Conservation (phyloP, 2,113 vertebrate genomes). For the Serilophus lunatus region DNA sequence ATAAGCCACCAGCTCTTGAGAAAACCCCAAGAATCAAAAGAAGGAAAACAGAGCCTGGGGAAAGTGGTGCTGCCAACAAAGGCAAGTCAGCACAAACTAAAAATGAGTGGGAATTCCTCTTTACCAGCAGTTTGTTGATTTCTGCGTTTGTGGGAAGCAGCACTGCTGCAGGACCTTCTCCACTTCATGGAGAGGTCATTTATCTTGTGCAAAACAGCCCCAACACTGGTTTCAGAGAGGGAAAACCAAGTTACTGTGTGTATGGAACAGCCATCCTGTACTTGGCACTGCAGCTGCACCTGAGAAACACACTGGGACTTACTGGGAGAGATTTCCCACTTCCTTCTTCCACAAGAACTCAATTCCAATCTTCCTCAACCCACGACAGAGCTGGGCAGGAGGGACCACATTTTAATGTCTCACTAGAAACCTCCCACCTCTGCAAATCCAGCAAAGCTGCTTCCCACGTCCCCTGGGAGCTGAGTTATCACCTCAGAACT, state of each 20-base stretch:
- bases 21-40: slow-evolving; percentile 6
- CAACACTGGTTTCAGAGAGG: neutral
- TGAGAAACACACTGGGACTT: neutral
- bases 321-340: neutral
- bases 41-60: neutral
- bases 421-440: neutral
- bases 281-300: neutral
- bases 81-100: neutral
- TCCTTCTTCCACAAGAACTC: neutral
- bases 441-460: slow-evolving; percentile 36
- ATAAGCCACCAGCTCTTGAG: neutral
- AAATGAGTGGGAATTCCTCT: slow-evolving; percentile 5
- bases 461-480: neutral
- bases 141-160: neutral
- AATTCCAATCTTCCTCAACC: neutral
- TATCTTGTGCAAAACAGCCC: neutral
- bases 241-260: neutral
- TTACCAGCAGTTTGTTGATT: neutral
- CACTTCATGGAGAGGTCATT: neutral
- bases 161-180: neutral
- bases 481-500: neutral
- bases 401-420: neutral
- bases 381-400: neutral
- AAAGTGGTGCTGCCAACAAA: neutral
- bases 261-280: neutral